Conservation (phyloP, 2,888 invertebrate species). For the Drosophila neutralis region DNA sequence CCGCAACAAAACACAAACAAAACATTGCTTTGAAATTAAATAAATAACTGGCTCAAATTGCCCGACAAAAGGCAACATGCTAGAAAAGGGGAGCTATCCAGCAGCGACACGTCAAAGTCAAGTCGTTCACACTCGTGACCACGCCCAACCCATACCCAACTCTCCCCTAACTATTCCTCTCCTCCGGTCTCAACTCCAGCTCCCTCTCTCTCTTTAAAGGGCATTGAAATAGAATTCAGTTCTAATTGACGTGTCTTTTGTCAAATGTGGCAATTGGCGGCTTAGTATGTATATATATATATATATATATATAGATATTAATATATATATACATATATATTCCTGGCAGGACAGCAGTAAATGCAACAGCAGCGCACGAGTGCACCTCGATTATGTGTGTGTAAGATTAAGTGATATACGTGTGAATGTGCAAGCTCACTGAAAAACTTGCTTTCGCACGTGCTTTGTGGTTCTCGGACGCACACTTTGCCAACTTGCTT, state of each 20-base stretch:
- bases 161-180: neutral
- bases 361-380: constrained; percentile 62
- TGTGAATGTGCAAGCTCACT: constrained; percentile 28
- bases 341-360: constrained; percentile 46
- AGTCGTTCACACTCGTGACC: constrained; percentile 44
- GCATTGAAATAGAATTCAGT: constrained; percentile 19
- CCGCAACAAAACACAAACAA: constrained; percentile 49
- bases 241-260: constrained; percentile 77
- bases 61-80: constrained; percentile 4
- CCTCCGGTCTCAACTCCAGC: neutral
- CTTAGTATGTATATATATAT: neutral
- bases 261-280: constrained; percentile 67
- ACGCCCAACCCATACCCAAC: constrained; percentile 21
- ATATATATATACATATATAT: neutral
- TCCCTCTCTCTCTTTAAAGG: constrained; percentile 15
- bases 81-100: constrained; percentile 4
- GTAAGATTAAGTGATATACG: constrained; percentile 30
- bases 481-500: constrained; percentile 33
- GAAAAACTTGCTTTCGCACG: constrained; percentile 59
- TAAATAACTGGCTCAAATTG: constrained; percentile 52
- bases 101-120: constrained; percentile 53
- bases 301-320: neutral
- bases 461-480: constrained; percentile 43
- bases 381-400: constrained; percentile 46
- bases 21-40: constrained; percentile 70